Base-by-base conservation (phyloP, 2,797 vertebrate genomes). In the Glyptemys insculpta region DNA sequence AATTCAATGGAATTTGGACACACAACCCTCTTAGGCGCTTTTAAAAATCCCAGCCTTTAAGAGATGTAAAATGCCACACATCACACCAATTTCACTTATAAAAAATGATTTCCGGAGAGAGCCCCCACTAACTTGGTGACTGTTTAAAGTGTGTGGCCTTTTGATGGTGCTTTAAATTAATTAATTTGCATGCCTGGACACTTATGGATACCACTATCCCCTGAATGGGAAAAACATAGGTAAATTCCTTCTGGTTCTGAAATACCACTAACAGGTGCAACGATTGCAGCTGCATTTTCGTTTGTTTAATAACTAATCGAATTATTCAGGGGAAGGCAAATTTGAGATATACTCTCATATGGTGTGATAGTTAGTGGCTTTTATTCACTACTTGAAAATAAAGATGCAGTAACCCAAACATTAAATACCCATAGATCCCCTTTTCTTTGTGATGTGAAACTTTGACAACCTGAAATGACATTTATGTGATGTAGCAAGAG, bases 371-470 rank as follows among this genome's bases (percentile, higher is more conserved):
- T 50, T 49, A 15, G 1, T 50, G 10, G 86, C 25, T 27, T 34
- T 87, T 87, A 14, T 12, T 54, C 57, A 41, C 8, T 44, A 52
- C 49, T 76, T 41, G 2, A 41, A 37, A 41, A 19, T 44, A 1
- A 76, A n/a, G 62, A 18, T 65, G 7, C 15, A 49, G 37, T 16
- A 81, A 5, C 62, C 4, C 15, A 50, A 31, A 52, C 5, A 8
- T 83, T 88, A 91, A 94, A 56, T 91, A 76, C 27, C 23, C 37
- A 6, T 12, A 12, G 4, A 14, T 82, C 37, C 7, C 2, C 8
- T 81, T 25, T 53, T 41, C 62, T 49, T 2, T 52, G 0, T 50
- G 82, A 19, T 0, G 0, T 5, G 82, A 47, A 47, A 83, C 15
- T 54, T 3, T 54, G 57, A 29, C 27, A 11, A 68, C 9, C 44